Conservation (phyloP, 2,888 invertebrate species). For the Coelinius sp. region DNA sequence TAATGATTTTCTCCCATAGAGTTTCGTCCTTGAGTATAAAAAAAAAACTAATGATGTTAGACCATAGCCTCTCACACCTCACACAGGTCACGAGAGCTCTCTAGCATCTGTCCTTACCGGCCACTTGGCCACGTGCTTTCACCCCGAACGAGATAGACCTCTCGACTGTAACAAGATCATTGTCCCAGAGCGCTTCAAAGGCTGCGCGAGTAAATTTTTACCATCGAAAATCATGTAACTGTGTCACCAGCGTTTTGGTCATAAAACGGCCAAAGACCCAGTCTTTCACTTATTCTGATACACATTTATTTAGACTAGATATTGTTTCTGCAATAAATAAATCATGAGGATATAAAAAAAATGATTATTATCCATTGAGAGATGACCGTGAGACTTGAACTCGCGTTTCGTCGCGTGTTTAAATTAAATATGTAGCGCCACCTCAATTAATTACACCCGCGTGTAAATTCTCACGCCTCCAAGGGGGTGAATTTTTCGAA, state of each 20-base stretch:
- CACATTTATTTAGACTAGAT: background rate
- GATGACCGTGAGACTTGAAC: slow-evolving; percentile 21
- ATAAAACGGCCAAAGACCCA: background rate
- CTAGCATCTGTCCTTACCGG: background rate
- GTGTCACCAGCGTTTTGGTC: background rate
- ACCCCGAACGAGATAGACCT: slow-evolving; percentile 14
- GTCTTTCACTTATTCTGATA: too few relatives aligned
- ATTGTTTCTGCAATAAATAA: background rate
- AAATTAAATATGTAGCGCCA: slow-evolving; percentile 11
- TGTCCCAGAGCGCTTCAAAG: slow-evolving; percentile 27
- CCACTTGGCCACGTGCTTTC: slow-evolving; percentile 28
- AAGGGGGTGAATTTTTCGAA: background rate
- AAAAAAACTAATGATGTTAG: background rate
- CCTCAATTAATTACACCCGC: slow-evolving; percentile 4
- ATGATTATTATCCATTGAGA: background rate
- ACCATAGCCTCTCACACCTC: background rate
- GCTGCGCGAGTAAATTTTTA: background rate
- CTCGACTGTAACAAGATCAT: slow-evolving; percentile 35
- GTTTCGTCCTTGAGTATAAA: too few relatives aligned
- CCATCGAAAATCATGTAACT: background rate
- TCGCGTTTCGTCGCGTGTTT: slow-evolving; percentile 13
- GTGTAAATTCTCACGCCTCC: background rate
- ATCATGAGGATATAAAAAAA: background rate
- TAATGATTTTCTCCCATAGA: too few relatives aligned
- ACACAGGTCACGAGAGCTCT: background rate